Conservation (phyloP, 2,113 vertebrate genomes). For the Sylvilagus bachmani region DNA sequence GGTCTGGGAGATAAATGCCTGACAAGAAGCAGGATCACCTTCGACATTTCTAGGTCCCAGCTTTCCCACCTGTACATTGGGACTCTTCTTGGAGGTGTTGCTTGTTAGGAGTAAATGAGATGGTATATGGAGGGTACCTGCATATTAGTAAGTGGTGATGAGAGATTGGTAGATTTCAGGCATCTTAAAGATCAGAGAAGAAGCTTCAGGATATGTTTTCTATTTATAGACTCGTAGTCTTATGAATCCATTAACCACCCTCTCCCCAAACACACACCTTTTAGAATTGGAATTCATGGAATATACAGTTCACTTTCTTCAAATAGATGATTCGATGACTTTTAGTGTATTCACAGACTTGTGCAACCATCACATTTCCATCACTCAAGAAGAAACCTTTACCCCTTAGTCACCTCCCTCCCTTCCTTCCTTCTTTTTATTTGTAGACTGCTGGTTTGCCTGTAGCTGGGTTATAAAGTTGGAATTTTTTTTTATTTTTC, state of each 20-base stretch:
- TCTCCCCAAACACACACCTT: neutral
- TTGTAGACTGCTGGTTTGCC: neutral
- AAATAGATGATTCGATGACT: neutral
- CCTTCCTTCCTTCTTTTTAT: neutral
- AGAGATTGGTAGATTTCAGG: neutral
- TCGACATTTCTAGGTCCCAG: neutral
- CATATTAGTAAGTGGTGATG: neutral
- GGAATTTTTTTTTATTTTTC: slow-evolving; percentile 34
- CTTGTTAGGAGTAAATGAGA: neutral
- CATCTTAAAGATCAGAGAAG: neutral
- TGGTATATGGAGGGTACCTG: neutral
- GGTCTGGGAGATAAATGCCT: neutral
- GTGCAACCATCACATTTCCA: neutral
- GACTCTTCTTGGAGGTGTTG: neutral
- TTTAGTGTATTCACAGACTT: neutral
- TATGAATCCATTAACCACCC: neutral
- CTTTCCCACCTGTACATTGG: neutral
- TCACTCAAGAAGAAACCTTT: neutral
- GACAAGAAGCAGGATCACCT: neutral
- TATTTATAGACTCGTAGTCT: neutral
- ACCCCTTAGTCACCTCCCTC: neutral
- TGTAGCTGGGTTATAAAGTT: neutral
- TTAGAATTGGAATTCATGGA: neutral
- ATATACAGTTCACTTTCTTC: neutral
- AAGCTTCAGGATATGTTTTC: neutral